Conservation (phyloP, 2,888 invertebrate genomes). For the Drosophila colorata region DNA sequence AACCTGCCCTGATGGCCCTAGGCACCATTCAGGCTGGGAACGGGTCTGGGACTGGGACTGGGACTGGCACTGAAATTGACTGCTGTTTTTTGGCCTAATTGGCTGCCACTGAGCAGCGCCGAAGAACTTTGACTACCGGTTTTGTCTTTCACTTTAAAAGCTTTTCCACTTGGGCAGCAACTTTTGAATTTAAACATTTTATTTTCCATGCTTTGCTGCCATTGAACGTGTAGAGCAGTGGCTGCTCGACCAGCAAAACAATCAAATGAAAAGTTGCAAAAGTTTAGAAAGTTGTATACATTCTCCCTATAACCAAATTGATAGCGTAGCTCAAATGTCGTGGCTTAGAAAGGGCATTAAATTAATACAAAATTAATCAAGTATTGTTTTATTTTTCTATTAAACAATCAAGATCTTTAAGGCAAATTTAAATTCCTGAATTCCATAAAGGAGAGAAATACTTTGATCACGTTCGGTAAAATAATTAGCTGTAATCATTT, state of each 20-base stretch:
- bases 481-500: too few species aligned
- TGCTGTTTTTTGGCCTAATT: constrained; percentile 71
- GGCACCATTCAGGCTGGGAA: constrained; percentile 23
- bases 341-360: not conserved
- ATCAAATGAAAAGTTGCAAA: not conserved
- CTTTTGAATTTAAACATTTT: constrained; percentile 25
- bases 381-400: not conserved
- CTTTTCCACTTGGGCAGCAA: constrained; percentile 16
- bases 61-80: constrained; percentile 11
- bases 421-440: too few species aligned
- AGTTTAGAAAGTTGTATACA: not conserved
- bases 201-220: constrained; percentile 16
- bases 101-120: constrained; percentile 69
- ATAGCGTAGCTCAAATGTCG: not conserved
- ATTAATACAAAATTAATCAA: not conserved
- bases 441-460: too few species aligned
- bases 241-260: not conserved
- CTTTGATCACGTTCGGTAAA: too few species aligned
- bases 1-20: constrained; percentile 41
- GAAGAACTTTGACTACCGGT: constrained; percentile 52
- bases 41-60: not conserved
- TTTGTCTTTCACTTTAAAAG: constrained; percentile 37
- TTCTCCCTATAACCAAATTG: not conserved
- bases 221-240: not conserved
- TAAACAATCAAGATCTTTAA: too few species aligned